Conservation (phyloP, 2,888 invertebrate species). For the Tolmerus cingulatus region DNA sequence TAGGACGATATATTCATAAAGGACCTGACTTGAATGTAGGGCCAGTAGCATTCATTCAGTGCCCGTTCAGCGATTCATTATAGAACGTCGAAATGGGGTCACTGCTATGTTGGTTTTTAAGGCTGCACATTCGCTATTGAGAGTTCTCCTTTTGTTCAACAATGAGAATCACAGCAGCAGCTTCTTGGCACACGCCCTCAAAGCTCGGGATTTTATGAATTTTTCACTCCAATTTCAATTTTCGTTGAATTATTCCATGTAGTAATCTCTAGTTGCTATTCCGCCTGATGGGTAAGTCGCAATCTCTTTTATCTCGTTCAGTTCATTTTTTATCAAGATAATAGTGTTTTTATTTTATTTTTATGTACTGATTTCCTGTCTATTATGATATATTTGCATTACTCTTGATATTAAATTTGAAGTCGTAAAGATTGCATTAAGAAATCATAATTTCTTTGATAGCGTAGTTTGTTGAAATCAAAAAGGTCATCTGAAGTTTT, state of each 20-base stretch:
- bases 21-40: constrained; percentile 44
- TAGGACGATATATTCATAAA: constrained; percentile 49
- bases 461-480: no score
- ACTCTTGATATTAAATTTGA: neutral
- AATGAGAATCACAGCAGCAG: constrained; percentile 7
- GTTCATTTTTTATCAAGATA: constrained; percentile 10
- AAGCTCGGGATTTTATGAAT: constrained; percentile 14
- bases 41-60: constrained; percentile 43
- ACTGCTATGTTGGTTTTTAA: constrained; percentile 24
- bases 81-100: neutral
- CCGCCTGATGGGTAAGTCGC: neutral
- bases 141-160: constrained; percentile 12
- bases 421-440: neutral
- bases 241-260: constrained; percentile 26
- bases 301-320: neutral
- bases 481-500: no score
- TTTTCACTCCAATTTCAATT: constrained; percentile 30
- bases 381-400: neutral
- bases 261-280: neutral
- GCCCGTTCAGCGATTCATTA: constrained; percentile 22
- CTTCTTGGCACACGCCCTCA: constrained; percentile 15
- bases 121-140: constrained; percentile 33
- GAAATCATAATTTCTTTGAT: neutral
- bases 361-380: neutral
- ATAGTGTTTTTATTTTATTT: neutral